phyloP scores from a whole-genome alignment of 1,140 invertebrate species.

The Drosophila kanapiae region DNA sequence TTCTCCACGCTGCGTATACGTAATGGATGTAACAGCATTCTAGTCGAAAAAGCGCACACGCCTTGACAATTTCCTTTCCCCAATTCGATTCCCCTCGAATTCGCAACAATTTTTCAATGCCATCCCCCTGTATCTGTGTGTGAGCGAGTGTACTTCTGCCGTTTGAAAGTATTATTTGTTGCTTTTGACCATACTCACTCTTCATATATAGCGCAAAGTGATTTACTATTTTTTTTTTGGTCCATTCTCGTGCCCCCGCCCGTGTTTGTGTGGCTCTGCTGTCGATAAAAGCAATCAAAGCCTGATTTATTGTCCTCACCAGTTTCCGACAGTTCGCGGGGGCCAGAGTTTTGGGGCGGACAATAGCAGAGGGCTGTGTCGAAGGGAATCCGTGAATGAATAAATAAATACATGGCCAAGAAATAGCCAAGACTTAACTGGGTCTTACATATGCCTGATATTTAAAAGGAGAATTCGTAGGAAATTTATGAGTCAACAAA shows the following conservation, averaged over 20 bases:
- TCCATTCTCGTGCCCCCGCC: not conserved
- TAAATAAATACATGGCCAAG: slow-evolving; percentile 13
- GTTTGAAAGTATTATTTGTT: slow-evolving; percentile 42
- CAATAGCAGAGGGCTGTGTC: slow-evolving; percentile 1
- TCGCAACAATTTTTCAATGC: slow-evolving; percentile 50
- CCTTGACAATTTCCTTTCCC: slow-evolving; percentile 46
- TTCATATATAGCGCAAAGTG: slow-evolving; percentile 26
- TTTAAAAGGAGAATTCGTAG: not conserved
- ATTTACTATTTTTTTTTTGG: slow-evolving; percentile 41
- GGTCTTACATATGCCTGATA: slow-evolving; percentile 1
- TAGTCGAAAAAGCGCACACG: slow-evolving; percentile 26
- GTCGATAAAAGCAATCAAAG: slow-evolving; percentile 64
- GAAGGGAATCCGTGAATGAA: slow-evolving; percentile 13
- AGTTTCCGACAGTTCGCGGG: slow-evolving; percentile 27
- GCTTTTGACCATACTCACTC: slow-evolving; percentile 33
- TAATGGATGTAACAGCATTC: slow-evolving; percentile 45
- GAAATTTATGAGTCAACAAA: not conserved
- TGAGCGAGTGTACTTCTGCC: slow-evolving; percentile 21
- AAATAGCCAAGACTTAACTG: not conserved
- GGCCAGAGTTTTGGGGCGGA: slow-evolving; percentile 14
- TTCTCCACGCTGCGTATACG: slow-evolving; percentile 57
- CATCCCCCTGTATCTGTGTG: slow-evolving; percentile 6
- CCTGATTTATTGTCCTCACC: slow-evolving; percentile 54
- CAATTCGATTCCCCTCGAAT: slow-evolving; percentile 14
- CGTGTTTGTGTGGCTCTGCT: slow-evolving; percentile 33